Base-by-base conservation (phyloP, 1,140 invertebrate species). In the Listronotus oregonensis region DNA sequence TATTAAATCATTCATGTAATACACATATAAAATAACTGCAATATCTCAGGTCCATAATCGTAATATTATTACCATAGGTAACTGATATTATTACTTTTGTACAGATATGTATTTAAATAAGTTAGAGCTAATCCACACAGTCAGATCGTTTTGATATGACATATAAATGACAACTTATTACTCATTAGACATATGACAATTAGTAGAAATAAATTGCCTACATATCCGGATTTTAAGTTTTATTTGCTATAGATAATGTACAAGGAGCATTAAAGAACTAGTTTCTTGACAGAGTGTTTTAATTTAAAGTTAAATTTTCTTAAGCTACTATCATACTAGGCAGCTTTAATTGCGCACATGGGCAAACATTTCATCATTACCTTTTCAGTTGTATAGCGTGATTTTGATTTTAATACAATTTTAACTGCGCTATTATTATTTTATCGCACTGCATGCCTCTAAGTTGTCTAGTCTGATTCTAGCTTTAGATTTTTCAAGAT, bases 121-220 rank as follows among this genome's bases (percentile, higher is more conserved):
- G 15, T 47, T 9, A 9, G 10, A 47, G 44, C 15, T 47, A 10
- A 47, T 47, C 10, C 14, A 37, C 34, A 17, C 14, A 47, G 44
- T 21, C 15, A 47, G 44, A 17, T 47, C 9, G 44, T 21, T 43
- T 47, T 47, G 44, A 47, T 47, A 21, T 21, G 15, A 18, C 15
- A 47, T 18, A 18, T 17, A 47, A 21, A 47, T 12, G 34, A 37
- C 34, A 47, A n/a, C n/a, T 47, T 47, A 47, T 47, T 47, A 21
- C 12, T 14, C 12, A 47, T 17, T 47, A 47, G 44, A 47, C 44
- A 47, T 21, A 47, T 47, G 44, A 47, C 44, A 47, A 47, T 47
- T 47, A 47, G 44, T 47, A 14, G 10, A 47, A 47, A 47, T 47
- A 14, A 47, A 21, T 9, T 21, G 7, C 15, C 14, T 47, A 10